A percentile compares a stretch with the other conserved stretches of the same genome.
Conservation (phyloP, 2,797 vertebrate species). For the Notolepis coatsorum region DNA sequence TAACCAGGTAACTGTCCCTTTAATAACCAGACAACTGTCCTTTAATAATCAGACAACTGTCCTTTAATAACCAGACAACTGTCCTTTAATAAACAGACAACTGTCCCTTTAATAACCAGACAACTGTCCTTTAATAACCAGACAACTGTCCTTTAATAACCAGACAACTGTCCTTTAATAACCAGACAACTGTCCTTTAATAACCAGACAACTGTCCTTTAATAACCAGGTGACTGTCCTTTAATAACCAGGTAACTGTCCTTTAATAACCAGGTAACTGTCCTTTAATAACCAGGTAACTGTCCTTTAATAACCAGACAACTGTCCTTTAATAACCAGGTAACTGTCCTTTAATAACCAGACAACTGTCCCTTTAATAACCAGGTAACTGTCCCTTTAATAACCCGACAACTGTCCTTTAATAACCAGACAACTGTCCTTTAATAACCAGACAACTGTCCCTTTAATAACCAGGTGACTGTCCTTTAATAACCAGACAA, state of each 20-base stretch:
- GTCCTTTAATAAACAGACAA: no score
- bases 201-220: neutral
- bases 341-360: neutral
- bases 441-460: no score
- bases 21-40: neutral
- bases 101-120: neutral
- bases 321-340: no score
- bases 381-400: neutral
- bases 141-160: no score
- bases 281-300: no score
- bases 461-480: no score
- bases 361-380: neutral
- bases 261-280: neutral
- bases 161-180: no score
- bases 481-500: neutral
- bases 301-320: no score
- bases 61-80: no score
- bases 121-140: neutral
- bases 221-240: neutral
- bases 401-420: neutral
- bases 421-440: neutral
- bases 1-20: no score
- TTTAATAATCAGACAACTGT: slow-evolving; percentile 13
- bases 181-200: no score
- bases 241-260: no score